Evolutionary conservation across 2,797 vertebrate genomes (phyloP).

Genomic region (Chaenodraco wilsoni): DNA sequence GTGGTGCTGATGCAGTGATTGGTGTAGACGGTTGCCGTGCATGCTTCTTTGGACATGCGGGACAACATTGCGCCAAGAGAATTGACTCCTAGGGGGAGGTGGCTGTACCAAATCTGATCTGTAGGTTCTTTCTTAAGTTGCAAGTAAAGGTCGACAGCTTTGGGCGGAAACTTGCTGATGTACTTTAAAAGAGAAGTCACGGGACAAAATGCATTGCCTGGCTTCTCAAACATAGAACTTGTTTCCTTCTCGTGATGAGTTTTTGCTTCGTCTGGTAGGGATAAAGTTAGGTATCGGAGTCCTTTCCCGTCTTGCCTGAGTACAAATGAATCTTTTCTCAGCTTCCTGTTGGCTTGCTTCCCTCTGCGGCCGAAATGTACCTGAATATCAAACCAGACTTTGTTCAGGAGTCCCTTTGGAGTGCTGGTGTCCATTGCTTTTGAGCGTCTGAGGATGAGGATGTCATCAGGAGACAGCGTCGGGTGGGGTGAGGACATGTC

Average conservation of each 20-base stretch:
- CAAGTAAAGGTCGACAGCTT: conserved; percentile 15
- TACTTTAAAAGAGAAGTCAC: conserved; percentile 33
- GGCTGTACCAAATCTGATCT: conserved; percentile 32
- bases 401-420: conserved; percentile 35
- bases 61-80: conserved; percentile 30
- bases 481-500: conserved; percentile 11
- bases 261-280: not conserved
- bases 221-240: conserved; percentile 29
- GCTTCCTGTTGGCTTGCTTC: conserved; percentile 41
- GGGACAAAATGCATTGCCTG: conserved; percentile 24
- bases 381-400: conserved; percentile 45
- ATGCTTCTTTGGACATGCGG: conserved; percentile 34
- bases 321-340: conserved; percentile 35
- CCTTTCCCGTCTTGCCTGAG: conserved; percentile 22
- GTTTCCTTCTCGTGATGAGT: not conserved
- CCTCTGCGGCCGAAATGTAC: conserved; percentile 33
- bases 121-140: conserved; percentile 32
- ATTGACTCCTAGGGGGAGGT: conserved; percentile 21
- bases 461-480: conserved; percentile 22
- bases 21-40: conserved; percentile 27
- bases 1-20: conserved; percentile 36
- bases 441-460: conserved; percentile 21
- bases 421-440: conserved; percentile 21
- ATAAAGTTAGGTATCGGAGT: conserved; percentile 26
- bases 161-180: conserved; percentile 22